These are phyloP conservation scores for Tetragonula clypearis DNA, from an alignment of 1,140 invertebrate species.

Conservation along the genomic window DNA sequence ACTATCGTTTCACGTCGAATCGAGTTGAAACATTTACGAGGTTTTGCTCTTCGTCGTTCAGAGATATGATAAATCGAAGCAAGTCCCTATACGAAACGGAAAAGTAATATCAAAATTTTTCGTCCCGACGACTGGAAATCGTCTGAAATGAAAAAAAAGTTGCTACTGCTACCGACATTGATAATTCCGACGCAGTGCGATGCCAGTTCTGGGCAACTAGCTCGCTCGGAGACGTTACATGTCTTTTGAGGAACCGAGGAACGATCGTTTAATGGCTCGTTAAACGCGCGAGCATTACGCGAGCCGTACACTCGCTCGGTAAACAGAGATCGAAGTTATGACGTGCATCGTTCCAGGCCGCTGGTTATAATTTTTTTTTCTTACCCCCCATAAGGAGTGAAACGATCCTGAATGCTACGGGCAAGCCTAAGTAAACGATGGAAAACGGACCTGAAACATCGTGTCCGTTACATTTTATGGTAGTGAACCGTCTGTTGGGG, in stretches of 20 bases:
- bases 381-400: conserved; percentile 36
- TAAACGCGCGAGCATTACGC: conserved; percentile 49
- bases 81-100: neutral
- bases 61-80: neutral
- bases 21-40: neutral
- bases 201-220: neutral
- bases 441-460: neutral
- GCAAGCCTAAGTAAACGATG: conserved; percentile 41
- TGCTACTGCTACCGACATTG: neutral
- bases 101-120: neutral
- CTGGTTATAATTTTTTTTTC: conserved; percentile 57
- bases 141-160: neutral
- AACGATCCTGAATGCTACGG: conserved; percentile 3
- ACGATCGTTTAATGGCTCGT: conserved; percentile 63
- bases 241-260: conserved; percentile 28
- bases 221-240: neutral
- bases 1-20: neutral
- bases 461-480: conserved; percentile 18
- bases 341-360: conserved; percentile 29
- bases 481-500: neutral
- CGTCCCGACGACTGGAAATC: neutral
- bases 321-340: conserved; percentile 61
- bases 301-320: conserved; percentile 31
- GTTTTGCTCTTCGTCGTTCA: neutral
- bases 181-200: neutral